A percentile compares a stretch with the other conserved stretches of the same genome.
These are phyloP conservation scores for Furcula furcula DNA, from an alignment of 2,888 invertebrate genomes.

Conservation along the genomic window DNA sequence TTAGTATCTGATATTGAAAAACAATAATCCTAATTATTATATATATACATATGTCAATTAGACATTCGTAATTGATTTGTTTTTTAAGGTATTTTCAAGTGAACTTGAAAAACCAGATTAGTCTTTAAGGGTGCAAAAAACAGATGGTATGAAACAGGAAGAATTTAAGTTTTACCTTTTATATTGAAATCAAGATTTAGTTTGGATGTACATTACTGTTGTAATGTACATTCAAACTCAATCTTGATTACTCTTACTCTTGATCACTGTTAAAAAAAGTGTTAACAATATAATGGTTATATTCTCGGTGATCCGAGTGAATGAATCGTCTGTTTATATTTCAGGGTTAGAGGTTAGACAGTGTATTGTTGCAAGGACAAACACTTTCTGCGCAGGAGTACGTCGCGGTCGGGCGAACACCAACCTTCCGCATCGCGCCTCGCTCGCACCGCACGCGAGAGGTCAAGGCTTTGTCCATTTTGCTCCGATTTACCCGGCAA, in stretches of 20 bases:
- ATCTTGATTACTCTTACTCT: no score
- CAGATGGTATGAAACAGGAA: constrained; percentile 1
- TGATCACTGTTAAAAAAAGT: no score
- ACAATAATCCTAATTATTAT: no score
- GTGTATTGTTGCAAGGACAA: constrained; percentile 66
- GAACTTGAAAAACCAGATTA: neutral
- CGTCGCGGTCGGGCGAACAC: constrained; percentile 61
- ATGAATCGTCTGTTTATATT: constrained; percentile 30
- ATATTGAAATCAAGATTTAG: no score
- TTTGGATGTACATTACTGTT: neutral
- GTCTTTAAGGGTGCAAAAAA: neutral
- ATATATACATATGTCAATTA: neutral
- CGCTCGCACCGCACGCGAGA: constrained; percentile 40
- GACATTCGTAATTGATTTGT: neutral
- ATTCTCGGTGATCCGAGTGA: constrained; percentile 8
- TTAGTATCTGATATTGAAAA: no score
- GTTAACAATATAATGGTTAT: no score
- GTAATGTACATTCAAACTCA: no score
- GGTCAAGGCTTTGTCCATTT: constrained; percentile 59
- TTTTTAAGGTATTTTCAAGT: neutral
- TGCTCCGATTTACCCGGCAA: constrained; percentile 42
- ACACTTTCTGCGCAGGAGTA: constrained; percentile 76
- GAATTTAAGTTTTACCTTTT: neutral
- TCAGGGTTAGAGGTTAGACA: constrained; percentile 60
- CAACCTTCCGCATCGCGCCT: constrained; percentile 70